Percentiles rank a stretch among this genome's conserved stretches.
These are phyloP conservation scores for Lutjanus erythropterus DNA, from an alignment of 2,113 vertebrate species.

Conservation along the genomic window DNA sequence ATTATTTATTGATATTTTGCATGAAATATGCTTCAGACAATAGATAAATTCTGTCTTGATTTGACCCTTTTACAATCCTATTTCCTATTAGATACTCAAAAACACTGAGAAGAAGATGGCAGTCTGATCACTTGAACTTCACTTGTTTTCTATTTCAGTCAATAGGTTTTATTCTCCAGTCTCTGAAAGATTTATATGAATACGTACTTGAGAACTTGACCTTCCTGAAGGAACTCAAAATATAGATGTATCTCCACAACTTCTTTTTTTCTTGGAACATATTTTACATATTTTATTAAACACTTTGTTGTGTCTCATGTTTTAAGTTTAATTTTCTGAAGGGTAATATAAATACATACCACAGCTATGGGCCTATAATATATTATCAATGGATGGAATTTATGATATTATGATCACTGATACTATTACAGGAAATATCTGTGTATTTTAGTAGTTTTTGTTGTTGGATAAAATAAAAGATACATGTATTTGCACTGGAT, in stretches of 20 bases:
- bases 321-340: neutral
- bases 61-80: neutral
- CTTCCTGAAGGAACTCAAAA: slow-evolving; percentile 5
- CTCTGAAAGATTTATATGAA: neutral
- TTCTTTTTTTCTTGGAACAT: neutral
- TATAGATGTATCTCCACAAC: neutral
- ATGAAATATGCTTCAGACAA: neutral
- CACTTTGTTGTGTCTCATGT: neutral
- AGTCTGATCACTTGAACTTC: slow-evolving; percentile 19
- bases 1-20: neutral
- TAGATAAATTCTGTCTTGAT: neutral
- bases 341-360: neutral
- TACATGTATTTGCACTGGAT: neutral
- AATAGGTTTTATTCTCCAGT: neutral
- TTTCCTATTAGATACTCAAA: neutral
- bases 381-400: neutral
- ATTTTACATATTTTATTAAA: neutral
- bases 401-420: neutral
- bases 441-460: neutral
- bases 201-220: neutral
- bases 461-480: neutral
- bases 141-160: slow-evolving; percentile 20
- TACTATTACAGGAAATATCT: neutral
- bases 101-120: neutral
- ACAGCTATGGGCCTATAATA: neutral